phyloP scores from a whole-genome alignment of 2,888 invertebrate genomes.

The Oithona nana region DNA sequence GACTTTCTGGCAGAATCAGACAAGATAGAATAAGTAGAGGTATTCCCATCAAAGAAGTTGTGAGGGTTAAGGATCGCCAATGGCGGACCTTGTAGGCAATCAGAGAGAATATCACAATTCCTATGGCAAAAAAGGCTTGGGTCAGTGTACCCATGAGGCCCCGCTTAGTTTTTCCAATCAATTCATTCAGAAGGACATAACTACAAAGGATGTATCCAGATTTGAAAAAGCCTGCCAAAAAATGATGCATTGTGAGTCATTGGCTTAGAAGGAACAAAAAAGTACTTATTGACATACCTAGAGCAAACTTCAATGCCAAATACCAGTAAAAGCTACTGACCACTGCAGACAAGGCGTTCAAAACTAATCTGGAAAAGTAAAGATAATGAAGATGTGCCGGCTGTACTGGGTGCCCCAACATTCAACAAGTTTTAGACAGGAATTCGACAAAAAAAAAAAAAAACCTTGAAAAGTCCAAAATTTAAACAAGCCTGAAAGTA shows the following conservation, averaged over 20 bases:
- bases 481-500: too few species aligned
- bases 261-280: background rate
- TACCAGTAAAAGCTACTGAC: background rate
- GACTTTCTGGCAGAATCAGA: background rate
- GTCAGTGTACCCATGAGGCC: background rate
- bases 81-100: background rate
- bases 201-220: background rate
- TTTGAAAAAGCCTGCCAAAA: background rate
- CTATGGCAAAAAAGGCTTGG: conserved; percentile 7
- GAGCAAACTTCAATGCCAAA: background rate
- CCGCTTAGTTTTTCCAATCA: background rate
- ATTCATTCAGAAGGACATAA: background rate
- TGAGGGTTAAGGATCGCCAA: background rate
- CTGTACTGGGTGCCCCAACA: too few species aligned
- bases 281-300: background rate
- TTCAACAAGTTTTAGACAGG: too few species aligned
- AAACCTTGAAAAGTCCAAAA: too few species aligned
- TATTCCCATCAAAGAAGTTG: background rate
- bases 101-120: background rate
- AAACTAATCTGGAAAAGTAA: background rate
- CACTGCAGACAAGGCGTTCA: background rate
- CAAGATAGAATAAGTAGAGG: background rate
- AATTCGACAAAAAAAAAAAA: too few species aligned
- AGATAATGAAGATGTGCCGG: background rate
- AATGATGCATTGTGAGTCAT: too few species aligned